A percentile compares a stretch with the other conserved stretches of the same genome.
Evolutionary conservation across 2,797 vertebrate species (phyloP).

Genomic region (Liparis tanakae): DNA sequence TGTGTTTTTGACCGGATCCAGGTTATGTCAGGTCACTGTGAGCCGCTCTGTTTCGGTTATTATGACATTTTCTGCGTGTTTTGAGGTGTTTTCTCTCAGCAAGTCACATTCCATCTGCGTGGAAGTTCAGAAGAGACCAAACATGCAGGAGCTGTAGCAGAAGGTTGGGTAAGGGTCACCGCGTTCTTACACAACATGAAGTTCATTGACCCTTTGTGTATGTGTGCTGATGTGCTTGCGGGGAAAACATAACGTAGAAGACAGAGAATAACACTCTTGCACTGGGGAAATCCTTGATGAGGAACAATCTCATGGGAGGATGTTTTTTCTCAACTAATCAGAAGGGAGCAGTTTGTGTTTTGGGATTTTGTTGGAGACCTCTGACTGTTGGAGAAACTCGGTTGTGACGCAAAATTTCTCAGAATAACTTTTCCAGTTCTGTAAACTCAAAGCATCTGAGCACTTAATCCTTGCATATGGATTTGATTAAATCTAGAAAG

Average conservation of each 20-base stretch:
- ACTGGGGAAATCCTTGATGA: slow-evolving; percentile 60
- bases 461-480: slow-evolving; percentile 32
- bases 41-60: slow-evolving; percentile 43
- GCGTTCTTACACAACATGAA: slow-evolving; percentile 72
- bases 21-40: slow-evolving; percentile 24
- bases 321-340: slow-evolving; percentile 65
- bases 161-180: slow-evolving; percentile 52
- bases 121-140: slow-evolving; percentile 54
- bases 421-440: slow-evolving; percentile 22
- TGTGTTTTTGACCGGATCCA: slow-evolving; percentile 50
- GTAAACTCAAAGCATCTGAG: background rate
- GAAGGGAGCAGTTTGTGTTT: slow-evolving; percentile 47
- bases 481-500: slow-evolving; percentile 36
- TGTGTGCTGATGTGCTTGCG: slow-evolving; percentile 30
- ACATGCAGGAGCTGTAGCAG: slow-evolving; percentile 45
- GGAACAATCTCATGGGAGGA: slow-evolving; percentile 52
- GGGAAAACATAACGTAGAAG: slow-evolving; percentile 55
- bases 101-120: slow-evolving; percentile 67
- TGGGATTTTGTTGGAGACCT: slow-evolving; percentile 10
- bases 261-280: slow-evolving; percentile 53
- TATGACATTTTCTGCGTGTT: slow-evolving; percentile 48
- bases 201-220: slow-evolving; percentile 65
- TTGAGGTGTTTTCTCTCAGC: slow-evolving; percentile 45
- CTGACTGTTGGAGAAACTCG: slow-evolving; percentile 1
- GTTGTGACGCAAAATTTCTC: slow-evolving; percentile 21